Evolutionary conservation across 2,888 invertebrate species (phyloP), one percentile per base, ranked within the genome.

Genomic region (Latrodectus hesperus): DNA sequence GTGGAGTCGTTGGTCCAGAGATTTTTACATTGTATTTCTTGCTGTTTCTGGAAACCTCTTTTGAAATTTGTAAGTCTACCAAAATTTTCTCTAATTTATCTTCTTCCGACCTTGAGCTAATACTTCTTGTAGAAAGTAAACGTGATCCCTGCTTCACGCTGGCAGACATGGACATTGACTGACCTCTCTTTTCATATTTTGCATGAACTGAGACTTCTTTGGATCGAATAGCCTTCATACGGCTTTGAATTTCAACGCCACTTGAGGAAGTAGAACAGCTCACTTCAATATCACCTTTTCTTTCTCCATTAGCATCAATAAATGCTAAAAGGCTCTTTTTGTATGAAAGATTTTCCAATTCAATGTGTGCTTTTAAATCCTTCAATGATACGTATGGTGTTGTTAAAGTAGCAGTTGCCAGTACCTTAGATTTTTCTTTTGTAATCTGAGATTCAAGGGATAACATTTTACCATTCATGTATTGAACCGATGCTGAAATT

Each of bases 131-230:
- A n/a, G 77, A 67, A 52, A 76, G 53, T 22, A 87, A 81, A 51
- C 71, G 51, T 4, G 72, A 65, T 16, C 64, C 81, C 60, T 81
- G 81, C 49, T 52, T 9, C 12, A 87, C 8, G 11, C 80, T 74
- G 1, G 75, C 65, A 17, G 68, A 64, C 14, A 75, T 16, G n/a
- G 68, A 53, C 55, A 80, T 64, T 38, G 80, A 80, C 38, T 74
- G 26, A 71, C 26, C 68, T 16, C 22, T 55, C 12, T 71, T 80
- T 71, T 86, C 80, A 8, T 8, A 22, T 49, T 80, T 75, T 2
- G 76, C 16, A 14, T 80, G 80, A 65, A 65, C 70, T 64, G 85
- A 86, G n/a, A 86, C 49, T 70, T 86, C 85, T 12, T 74, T 70
- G 8, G 52, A 38, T 12, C 60, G 52, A 38, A 60, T 17, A n/a